These are phyloP conservation scores for Pterois miles DNA, from an alignment of 2,797 vertebrate genomes.

Conservation along the genomic window DNA sequence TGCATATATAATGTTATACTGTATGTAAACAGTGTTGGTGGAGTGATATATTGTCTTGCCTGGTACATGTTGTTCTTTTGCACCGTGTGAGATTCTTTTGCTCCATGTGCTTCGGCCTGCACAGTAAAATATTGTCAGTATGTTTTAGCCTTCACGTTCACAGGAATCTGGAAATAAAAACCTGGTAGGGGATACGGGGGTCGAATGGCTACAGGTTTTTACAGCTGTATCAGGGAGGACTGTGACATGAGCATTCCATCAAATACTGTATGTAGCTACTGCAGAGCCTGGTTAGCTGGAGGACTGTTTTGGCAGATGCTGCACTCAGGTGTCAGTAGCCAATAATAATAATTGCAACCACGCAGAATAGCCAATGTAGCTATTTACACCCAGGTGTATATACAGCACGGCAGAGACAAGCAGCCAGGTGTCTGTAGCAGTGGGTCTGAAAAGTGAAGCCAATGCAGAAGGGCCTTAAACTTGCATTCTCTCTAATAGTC, in stretches of 20 bases:
- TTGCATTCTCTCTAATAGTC: no score
- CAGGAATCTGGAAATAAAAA: slow-evolving; percentile 32
- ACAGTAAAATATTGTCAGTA: slow-evolving; percentile 18
- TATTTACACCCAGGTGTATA: no score
- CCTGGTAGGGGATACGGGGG: background rate
- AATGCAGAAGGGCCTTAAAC: no score
- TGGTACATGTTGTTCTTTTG: slow-evolving; percentile 28
- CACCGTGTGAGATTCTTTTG: slow-evolving; percentile 13
- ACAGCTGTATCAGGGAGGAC: slow-evolving; percentile 10
- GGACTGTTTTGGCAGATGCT: background rate
- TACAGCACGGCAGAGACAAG: no score
- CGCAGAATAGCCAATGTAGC: no score
- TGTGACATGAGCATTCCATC: slow-evolving; percentile 1
- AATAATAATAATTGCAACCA: no score
- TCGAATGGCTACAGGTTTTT: slow-evolving; percentile 9
- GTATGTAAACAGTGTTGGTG: slow-evolving; percentile 21
- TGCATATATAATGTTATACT: slow-evolving; percentile 32
- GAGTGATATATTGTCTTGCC: slow-evolving; percentile 33
- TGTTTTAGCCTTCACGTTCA: background rate
- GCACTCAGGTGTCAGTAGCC: no score
- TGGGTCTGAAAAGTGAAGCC: no score
- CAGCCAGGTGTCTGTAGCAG: no score
- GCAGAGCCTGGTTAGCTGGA: background rate
- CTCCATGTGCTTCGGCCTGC: background rate
- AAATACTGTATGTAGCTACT: background rate